Percentiles rank a stretch among this genome's conserved stretches.
Conservation (phyloP, 92 coral and sea anemone species). For the Porites divaricata region DNA sequence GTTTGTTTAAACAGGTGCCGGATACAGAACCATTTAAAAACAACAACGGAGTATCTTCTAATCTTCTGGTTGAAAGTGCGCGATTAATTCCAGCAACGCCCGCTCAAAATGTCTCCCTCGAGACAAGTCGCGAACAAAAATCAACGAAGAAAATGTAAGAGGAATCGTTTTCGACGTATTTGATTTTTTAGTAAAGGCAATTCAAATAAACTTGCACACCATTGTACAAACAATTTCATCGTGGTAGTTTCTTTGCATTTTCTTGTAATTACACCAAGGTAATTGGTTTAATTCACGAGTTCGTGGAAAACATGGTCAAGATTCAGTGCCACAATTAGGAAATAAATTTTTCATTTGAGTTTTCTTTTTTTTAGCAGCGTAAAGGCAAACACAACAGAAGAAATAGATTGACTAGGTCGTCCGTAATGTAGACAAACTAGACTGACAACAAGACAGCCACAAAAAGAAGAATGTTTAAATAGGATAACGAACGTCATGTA, state of each 20-base stretch:
- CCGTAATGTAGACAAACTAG: background rate
- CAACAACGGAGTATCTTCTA: background rate
- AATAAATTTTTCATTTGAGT: background rate
- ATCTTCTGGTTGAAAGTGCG: background rate
- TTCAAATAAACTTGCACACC: conserved; percentile 1
- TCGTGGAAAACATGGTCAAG: background rate
- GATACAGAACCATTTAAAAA: background rate
- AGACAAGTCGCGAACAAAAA: background rate
- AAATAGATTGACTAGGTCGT: background rate
- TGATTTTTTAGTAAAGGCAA: background rate
- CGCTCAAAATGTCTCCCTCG: background rate
- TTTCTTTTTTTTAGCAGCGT: background rate
- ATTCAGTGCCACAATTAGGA: background rate
- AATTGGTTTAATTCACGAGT: conserved; percentile 28
- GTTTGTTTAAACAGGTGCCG: conserved; percentile 30
- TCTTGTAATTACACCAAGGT: conserved; percentile 7
- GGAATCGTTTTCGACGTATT: background rate
- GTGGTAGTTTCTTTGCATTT: conserved; percentile 8
- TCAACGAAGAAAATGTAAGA: background rate
- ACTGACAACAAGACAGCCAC: conserved; percentile 1
- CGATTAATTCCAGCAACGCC: background rate
- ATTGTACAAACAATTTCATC: background rate
- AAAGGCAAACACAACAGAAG: conserved; percentile 4
- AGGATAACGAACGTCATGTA: conserved; percentile 9
- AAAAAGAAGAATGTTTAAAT: conserved; percentile 14